These are phyloP conservation scores for Actinia tenebrosa DNA, from an alignment of 64 coral and sea anemone species.

Conservation along the genomic window DNA sequence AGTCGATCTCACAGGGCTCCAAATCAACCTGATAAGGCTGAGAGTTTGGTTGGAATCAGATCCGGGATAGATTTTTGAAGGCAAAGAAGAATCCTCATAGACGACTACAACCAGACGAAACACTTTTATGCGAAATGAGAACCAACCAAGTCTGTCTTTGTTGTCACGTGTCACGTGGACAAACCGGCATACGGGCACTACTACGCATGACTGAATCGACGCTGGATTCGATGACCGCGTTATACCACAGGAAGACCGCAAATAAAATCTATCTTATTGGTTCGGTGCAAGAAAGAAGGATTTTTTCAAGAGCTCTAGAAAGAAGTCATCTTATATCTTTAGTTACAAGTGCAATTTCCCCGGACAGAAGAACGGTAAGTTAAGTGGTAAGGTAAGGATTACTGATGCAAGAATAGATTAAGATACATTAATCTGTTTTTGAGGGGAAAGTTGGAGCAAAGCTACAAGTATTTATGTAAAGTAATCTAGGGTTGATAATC, in stretches of 20 bases:
- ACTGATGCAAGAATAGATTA: no score
- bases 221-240: background rate
- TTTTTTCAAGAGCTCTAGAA: no score
- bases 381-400: no score
- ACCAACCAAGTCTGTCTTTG: background rate
- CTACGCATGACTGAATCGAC: background rate
- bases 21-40: background rate
- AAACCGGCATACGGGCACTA: background rate
- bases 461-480: no score
- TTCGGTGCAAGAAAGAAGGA: no score
- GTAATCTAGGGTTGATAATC: no score
- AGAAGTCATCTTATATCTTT: no score
- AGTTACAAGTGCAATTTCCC: no score
- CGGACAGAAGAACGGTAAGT: no score
- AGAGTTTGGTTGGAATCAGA: background rate
- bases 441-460: no score
- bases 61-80: background rate
- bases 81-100: conserved; percentile 3
- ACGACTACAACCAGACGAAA: conserved; percentile 21
- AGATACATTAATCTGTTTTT: no score
- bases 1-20: background rate
- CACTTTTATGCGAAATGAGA: conserved; percentile 12
- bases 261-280: no score
- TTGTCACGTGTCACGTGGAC: conserved; percentile 32
- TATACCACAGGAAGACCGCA: background rate